Conservation (phyloP, 2,888 invertebrate species). For the Geophilus truncorum region DNA sequence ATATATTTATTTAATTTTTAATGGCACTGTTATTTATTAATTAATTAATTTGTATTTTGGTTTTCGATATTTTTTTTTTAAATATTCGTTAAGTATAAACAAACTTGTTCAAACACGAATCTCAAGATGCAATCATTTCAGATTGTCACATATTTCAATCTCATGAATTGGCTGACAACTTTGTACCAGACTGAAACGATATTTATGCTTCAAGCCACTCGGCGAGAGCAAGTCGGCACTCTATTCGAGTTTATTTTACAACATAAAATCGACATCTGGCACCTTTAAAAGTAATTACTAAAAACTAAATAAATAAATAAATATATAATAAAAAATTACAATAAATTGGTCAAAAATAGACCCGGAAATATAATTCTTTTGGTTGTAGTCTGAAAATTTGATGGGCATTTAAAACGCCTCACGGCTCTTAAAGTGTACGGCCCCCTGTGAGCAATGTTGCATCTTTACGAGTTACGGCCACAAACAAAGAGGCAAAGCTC, state of each 20-base stretch:
- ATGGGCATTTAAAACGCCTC: neutral
- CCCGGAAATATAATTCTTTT: neutral
- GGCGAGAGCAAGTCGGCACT: neutral
- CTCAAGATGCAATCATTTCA: neutral
- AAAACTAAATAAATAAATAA: too few relatives aligned
- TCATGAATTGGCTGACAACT: neutral
- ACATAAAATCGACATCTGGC: neutral
- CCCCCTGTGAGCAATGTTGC: conserved; percentile 17
- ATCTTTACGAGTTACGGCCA: conserved; percentile 25
- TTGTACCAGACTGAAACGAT: neutral
- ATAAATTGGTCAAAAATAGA: neutral
- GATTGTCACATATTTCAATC: neutral
- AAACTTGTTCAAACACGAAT: neutral
- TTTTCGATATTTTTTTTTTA: too few relatives aligned
- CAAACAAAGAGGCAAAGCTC: conserved; percentile 28
- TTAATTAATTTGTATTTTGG: too few relatives aligned
- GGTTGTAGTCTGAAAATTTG: neutral
- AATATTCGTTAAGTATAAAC: too few relatives aligned
- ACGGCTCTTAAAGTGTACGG: neutral
- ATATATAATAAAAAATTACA: neutral
- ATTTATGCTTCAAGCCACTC: neutral
- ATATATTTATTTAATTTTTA: neutral
- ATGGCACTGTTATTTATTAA: neutral
- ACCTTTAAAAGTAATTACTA: too few relatives aligned
- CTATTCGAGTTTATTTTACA: neutral